Evolutionary conservation across 2,113 vertebrate species (phyloP).

Genomic region (Piaya cayana): DNA sequence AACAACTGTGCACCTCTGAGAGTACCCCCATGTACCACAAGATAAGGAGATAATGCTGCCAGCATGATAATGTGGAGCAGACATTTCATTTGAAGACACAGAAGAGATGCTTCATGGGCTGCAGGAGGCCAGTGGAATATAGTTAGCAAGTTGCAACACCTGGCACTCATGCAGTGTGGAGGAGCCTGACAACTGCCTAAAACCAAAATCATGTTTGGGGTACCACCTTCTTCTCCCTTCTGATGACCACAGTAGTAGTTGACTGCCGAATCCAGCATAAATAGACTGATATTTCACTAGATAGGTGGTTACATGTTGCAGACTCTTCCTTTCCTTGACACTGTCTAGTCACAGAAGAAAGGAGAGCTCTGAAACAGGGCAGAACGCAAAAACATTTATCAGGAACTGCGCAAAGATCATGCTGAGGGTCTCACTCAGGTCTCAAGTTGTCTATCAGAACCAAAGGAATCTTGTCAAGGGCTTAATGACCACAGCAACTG

Average conservation of each 20-base stretch:
- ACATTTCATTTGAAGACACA: background rate
- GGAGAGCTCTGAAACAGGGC: background rate
- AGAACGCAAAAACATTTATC: background rate
- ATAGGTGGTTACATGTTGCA: background rate
- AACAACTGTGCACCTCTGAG: background rate
- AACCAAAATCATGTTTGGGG: background rate
- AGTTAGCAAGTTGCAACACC: background rate
- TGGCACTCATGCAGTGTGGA: background rate
- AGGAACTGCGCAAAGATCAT: rapidly evolving
- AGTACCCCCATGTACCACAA: background rate
- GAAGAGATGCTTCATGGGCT: background rate
- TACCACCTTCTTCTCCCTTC: background rate
- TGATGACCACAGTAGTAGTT: background rate
- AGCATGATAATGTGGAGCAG: background rate
- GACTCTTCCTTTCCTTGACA: background rate
- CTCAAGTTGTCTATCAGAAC: background rate
- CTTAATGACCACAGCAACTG: background rate
- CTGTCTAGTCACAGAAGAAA: background rate
- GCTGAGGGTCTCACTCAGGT: background rate
- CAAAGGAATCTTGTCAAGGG: background rate
- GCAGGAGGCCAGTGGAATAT: too few relatives aligned
- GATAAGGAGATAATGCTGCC: background rate
- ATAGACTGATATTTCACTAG: background rate
- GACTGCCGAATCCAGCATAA: background rate
- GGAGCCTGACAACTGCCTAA: background rate